A percentile compares a stretch with the other conserved stretches of the same genome.
These are phyloP conservation scores for Platyrinchus mystaceus DNA, from an alignment of 2,797 vertebrate species.

Conservation along the genomic window DNA sequence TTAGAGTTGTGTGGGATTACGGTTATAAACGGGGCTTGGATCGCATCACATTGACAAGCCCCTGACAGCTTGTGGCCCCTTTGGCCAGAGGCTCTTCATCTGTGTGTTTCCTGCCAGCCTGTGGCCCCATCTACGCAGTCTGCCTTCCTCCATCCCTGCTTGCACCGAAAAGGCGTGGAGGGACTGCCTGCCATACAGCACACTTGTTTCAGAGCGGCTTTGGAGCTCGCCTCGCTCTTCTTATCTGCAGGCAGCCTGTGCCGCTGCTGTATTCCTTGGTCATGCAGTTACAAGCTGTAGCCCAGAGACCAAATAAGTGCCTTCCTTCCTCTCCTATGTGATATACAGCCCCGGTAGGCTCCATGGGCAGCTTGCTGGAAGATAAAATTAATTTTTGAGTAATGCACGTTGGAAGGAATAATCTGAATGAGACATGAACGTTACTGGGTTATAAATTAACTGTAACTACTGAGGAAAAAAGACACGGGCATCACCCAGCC, in stretches of 20 bases:
- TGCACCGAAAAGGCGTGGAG: rapidly evolving
- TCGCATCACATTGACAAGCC: background rate
- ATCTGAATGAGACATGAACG: slow-evolving; percentile 38
- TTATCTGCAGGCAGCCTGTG: background rate
- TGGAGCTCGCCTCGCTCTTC: rapidly evolving
- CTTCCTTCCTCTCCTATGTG: background rate
- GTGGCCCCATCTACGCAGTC: rapidly evolving
- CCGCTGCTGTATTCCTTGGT: background rate
- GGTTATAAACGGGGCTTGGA: background rate
- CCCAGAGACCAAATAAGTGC: slow-evolving; percentile 29
- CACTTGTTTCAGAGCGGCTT: rapidly evolving
- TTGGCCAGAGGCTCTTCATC: background rate
- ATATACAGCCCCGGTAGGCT: slow-evolving; percentile 19
- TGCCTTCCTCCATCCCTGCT: background rate
- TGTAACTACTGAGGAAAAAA: slow-evolving; percentile 32
- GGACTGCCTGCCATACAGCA: background rate
- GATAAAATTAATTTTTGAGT: slow-evolving; percentile 70
- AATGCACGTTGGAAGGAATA: slow-evolving; percentile 52
- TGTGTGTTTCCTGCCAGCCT: background rate
- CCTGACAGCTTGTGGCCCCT: background rate
- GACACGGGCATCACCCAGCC: background rate
- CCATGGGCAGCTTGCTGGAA: slow-evolving; percentile 32
- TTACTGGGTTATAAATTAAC: slow-evolving; percentile 58
- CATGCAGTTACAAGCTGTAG: background rate
- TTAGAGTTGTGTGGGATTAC: background rate